Conservation (phyloP, 2,888 invertebrate species). For the Synanthedon tipuliformis region DNA sequence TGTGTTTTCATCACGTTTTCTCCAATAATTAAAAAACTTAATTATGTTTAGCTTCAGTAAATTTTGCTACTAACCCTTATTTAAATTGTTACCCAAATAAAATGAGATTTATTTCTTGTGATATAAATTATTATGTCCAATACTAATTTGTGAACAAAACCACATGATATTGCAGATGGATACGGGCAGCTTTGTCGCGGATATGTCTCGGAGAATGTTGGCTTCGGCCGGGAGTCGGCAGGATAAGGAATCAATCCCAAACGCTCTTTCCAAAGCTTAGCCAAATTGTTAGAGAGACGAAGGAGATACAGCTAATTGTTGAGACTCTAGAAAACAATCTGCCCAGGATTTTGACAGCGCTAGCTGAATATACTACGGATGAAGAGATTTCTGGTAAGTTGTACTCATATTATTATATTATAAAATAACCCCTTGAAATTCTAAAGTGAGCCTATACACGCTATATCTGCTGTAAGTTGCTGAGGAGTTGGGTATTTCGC, state of each 20-base stretch:
- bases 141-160: not conserved
- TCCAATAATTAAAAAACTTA: too few species aligned
- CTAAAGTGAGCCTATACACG: too few species aligned
- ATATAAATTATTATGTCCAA: not conserved
- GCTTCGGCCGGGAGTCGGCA: conserved; percentile 58
- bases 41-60: too few species aligned
- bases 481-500: too few species aligned
- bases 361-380: conserved; percentile 60
- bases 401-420: too few species aligned
- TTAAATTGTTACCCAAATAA: too few species aligned
- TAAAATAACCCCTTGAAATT: too few species aligned
- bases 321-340: conserved; percentile 55
- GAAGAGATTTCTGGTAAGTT: conserved; percentile 54
- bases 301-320: conserved; percentile 42
- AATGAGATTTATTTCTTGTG: not conserved
- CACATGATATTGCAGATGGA: conserved; percentile 40
- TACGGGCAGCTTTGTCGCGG: conserved; percentile 53
- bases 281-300: conserved; percentile 45
- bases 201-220: conserved; percentile 58
- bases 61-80: too few species aligned
- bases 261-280: conserved; percentile 53
- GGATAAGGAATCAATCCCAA: conserved; percentile 57
- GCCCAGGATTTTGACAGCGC: conserved; percentile 46
- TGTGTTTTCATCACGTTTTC: too few species aligned
- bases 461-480: too few species aligned